Evolutionary conservation across 1,140 invertebrate species (phyloP).

Genomic region (Megathymus violae): DNA sequence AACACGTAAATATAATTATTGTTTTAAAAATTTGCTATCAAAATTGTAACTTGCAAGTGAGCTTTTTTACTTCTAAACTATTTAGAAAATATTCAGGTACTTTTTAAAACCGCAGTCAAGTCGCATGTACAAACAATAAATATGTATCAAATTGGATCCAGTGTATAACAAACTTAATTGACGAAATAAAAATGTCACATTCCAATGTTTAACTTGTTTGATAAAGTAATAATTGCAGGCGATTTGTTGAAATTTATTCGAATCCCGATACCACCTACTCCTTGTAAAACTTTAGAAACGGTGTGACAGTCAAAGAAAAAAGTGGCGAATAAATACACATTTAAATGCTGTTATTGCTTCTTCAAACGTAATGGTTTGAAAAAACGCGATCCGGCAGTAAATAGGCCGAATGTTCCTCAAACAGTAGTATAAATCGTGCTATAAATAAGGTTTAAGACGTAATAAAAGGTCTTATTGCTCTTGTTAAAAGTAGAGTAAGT

Average conservation of each 20-base stretch:
- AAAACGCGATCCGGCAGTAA: conserved; percentile 17
- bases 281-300: conserved; percentile 14
- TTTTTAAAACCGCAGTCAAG: too few relatives aligned
- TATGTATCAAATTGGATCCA: too few relatives aligned
- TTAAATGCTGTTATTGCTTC: conserved; percentile 9
- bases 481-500: conserved; percentile 1
- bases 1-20: too few relatives aligned
- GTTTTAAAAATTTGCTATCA: too few relatives aligned
- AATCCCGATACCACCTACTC: conserved; percentile 6
- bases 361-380: conserved; percentile 13
- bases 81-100: too few relatives aligned
- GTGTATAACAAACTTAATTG: background rate
- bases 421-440: conserved; percentile 10
- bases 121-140: too few relatives aligned
- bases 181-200: conserved; percentile 15
- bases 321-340: conserved; percentile 16
- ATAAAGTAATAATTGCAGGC: conserved; percentile 5
- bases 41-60: too few relatives aligned
- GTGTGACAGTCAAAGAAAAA: conserved; percentile 15
- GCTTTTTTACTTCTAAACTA: too few relatives aligned
- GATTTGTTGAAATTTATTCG: conserved; percentile 24
- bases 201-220: conserved; percentile 7
- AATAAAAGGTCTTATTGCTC: conserved; percentile 18
- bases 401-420: conserved; percentile 15
- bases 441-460: conserved; percentile 25